Conservation (phyloP, 2,797 vertebrate species). For the Thunnus albacares region DNA sequence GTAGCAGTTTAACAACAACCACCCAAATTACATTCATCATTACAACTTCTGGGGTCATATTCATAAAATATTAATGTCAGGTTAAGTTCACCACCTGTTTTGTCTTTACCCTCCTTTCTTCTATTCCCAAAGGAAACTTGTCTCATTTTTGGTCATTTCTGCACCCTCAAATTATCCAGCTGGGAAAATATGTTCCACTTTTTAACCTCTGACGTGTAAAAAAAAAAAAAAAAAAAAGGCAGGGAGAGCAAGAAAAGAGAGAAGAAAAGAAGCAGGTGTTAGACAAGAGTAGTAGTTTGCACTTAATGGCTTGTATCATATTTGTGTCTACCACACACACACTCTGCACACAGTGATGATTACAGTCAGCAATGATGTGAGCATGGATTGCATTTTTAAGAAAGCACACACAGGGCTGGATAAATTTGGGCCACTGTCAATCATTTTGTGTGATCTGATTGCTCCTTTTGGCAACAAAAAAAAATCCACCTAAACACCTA, state of each 20-base stretch:
- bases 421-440: conserved; percentile 32
- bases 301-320: conserved; percentile 44
- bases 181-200: conserved; percentile 68
- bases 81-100: conserved; percentile 83
- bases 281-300: conserved; percentile 51
- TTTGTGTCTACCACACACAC: conserved; percentile 45
- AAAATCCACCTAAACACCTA: neutral
- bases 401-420: neutral
- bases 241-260: conserved; percentile 9
- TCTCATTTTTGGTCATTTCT: conserved; percentile 68
- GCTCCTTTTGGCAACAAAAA: neutral
- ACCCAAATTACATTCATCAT: conserved; percentile 75
- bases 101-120: conserved; percentile 58
- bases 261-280: conserved; percentile 67
- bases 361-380: conserved; percentile 32
- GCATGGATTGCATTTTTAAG: conserved; percentile 16
- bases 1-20: conserved; percentile 61
- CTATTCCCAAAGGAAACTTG: conserved; percentile 66
- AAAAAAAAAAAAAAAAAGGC: neutral
- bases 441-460: conserved; percentile 44
- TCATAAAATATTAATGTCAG: conserved; percentile 84
- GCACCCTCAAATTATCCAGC: conserved; percentile 79
- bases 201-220: conserved; percentile 56
- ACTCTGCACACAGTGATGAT: conserved; percentile 36
- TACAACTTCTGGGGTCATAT: conserved; percentile 77